phyloP scores from a whole-genome alignment of 2,113 vertebrate genomes.

The Cariama cristata region DNA sequence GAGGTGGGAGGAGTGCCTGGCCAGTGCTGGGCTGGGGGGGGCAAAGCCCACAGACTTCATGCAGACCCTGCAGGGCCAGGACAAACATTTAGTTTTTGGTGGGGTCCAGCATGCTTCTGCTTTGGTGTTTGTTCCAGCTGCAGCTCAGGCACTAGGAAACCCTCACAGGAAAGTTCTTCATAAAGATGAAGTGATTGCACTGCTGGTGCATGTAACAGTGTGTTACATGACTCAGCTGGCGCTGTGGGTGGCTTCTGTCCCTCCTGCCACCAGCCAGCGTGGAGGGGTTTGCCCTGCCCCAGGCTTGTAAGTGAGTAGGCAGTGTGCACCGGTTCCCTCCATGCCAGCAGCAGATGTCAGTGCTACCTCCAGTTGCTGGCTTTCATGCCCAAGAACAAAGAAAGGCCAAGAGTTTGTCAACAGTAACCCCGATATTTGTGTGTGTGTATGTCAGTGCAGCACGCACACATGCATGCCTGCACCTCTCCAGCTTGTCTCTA shows the following conservation, averaged over 20 bases:
- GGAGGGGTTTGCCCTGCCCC: not conserved
- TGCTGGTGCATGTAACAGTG: not conserved
- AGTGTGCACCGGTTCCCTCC: not conserved
- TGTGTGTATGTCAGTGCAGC: not conserved
- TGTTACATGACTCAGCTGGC: not conserved
- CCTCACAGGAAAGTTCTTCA: not conserved
- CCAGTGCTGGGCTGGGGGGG: no score
- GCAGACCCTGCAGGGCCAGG: not conserved
- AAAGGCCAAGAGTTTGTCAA: not conserved
- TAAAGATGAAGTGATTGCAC: not conserved
- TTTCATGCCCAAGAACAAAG: not conserved
- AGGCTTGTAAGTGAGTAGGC: not conserved
- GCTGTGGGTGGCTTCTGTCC: not conserved
- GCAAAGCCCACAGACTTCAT: not conserved
- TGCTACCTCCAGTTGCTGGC: not conserved
- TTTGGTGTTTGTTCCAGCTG: not conserved
- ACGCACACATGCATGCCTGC: accelerated
- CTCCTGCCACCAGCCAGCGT: not conserved
- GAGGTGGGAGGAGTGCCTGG: not conserved
- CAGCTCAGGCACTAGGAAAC: not conserved
- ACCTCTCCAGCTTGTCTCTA: not conserved
- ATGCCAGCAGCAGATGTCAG: accelerated
- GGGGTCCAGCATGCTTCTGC: not conserved
- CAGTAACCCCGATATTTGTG: accelerated
- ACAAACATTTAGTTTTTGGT: accelerated